phyloP scores from a whole-genome alignment of 2,888 invertebrate genomes.

The Didymodactylos carnosus region DNA sequence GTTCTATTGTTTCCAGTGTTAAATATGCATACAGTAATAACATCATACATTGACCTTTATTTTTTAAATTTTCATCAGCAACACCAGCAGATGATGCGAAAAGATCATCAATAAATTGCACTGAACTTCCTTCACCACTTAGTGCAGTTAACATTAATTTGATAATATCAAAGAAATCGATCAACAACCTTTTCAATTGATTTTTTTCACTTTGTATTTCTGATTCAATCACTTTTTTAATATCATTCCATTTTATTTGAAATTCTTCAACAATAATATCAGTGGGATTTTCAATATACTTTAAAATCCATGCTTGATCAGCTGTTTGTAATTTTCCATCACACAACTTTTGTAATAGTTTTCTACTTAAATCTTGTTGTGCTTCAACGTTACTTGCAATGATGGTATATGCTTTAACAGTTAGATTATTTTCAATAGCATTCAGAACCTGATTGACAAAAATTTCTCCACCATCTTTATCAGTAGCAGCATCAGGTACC shows the following conservation, averaged over 20 bases:
- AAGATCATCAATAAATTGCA: not conserved
- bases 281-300: not conserved
- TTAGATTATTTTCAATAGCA: not conserved
- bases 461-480: not conserved
- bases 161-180: not conserved
- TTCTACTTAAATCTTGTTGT: not conserved
- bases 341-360: not conserved
- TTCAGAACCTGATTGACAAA: not conserved
- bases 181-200: not conserved
- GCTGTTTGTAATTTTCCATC: not conserved
- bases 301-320: not conserved
- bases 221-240: not conserved
- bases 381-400: not conserved
- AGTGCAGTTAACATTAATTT: not conserved
- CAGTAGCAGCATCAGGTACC: not conserved
- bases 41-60: not conserved
- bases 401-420: not conserved
- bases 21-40: not conserved
- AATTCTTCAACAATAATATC: not conserved
- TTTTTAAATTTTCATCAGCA: not conserved
- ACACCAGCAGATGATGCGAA: not conserved
- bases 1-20: not conserved
- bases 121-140: not conserved
- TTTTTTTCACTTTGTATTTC: not conserved
- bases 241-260: not conserved